Evolutionary conservation across 2,113 vertebrate species (phyloP).

Genomic region (Onychostoma macrolepis): DNA sequence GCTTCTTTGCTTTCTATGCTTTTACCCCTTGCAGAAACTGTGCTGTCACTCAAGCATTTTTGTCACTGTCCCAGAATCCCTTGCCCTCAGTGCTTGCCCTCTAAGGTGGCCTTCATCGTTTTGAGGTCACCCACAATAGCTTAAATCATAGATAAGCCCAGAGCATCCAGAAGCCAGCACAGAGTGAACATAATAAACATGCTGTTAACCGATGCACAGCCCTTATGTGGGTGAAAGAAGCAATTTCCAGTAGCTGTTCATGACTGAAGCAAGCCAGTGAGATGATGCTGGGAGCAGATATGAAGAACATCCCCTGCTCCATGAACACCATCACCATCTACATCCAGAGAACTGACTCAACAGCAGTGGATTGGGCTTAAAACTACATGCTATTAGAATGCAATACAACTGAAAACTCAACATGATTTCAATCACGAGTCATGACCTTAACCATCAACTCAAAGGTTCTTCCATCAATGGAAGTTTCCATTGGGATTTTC

Average conservation of each 20-base stretch:
- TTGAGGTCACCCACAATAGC: constrained; percentile 16
- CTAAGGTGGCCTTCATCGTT: not conserved
- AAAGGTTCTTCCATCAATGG: not conserved
- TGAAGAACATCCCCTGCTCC: not conserved
- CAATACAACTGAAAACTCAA: not conserved
- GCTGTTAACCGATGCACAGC: constrained; percentile 42
- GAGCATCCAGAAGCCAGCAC: not conserved
- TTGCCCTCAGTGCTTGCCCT: not conserved
- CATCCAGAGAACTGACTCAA: not conserved
- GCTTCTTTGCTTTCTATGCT: constrained; percentile 5
- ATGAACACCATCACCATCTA: not conserved
- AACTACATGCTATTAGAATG: not conserved
- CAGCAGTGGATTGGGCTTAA: not conserved
- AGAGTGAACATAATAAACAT: constrained; percentile 14
- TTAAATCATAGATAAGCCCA: constrained; percentile 21
- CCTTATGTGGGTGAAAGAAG: constrained; percentile 38
- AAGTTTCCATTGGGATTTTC: not conserved
- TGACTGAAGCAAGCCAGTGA: constrained; percentile 35
- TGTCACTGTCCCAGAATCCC: constrained; percentile 20
- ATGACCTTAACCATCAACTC: not conserved
- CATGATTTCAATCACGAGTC: not conserved
- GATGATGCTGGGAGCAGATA: not conserved
- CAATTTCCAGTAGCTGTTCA: not conserved
- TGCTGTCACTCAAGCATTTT: not conserved
- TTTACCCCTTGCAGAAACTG: not conserved